phyloP scores from a whole-genome alignment of 2,113 vertebrate genomes.

The Cepphus grylle region DNA sequence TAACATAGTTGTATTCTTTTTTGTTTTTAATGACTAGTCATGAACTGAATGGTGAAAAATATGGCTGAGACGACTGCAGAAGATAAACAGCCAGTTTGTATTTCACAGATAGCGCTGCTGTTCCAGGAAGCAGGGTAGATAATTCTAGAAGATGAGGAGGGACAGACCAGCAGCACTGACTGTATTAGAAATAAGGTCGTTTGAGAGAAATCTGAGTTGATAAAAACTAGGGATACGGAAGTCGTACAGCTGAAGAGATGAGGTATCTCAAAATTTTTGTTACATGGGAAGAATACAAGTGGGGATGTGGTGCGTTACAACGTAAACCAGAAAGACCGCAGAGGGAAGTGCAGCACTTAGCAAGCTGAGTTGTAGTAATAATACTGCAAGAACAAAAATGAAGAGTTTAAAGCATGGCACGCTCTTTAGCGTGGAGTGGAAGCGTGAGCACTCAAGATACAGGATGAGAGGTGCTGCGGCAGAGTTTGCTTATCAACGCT shows the following conservation, averaged over 20 bases:
- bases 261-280: not conserved
- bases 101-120: not conserved
- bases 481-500: not conserved
- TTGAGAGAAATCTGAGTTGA: not conserved
- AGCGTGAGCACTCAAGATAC: not conserved
- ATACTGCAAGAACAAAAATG: not conserved
- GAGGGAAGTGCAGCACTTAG: not conserved
- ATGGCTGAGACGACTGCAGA: not conserved
- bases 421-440: not conserved
- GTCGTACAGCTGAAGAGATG: not conserved
- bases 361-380: not conserved
- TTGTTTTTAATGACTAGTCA: not conserved
- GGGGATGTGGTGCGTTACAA: rapidly evolving
- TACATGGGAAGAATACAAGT: not conserved
- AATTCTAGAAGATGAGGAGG: not conserved
- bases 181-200: not conserved
- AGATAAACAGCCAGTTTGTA: not conserved
- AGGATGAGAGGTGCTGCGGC: not conserved
- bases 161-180: not conserved
- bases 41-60: not conserved
- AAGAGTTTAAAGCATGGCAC: not conserved
- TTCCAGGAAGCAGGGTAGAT: not conserved
- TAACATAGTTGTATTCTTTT: not conserved
- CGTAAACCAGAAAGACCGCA: not conserved
- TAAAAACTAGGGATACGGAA: not conserved